Evolutionary conservation across 1,140 invertebrate genomes (phyloP).

Genomic region (Drosophila saltans): DNA sequence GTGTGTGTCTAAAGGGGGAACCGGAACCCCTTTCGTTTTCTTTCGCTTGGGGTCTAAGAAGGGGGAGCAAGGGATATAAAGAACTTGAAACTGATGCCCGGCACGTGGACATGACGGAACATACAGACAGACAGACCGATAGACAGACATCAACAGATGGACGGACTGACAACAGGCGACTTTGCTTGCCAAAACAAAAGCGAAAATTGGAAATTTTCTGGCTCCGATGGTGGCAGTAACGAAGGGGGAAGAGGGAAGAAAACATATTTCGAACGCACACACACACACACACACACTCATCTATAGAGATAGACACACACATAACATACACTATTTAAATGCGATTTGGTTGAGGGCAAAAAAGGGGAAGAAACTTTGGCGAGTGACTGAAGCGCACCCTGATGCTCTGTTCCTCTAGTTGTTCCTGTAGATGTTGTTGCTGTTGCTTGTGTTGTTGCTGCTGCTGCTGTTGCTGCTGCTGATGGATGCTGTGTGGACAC

Average conservation of each 20-base stretch:
- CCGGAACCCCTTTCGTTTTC: slow-evolving; percentile 30
- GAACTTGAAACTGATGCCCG: slow-evolving; percentile 78
- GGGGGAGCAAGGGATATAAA: slow-evolving; percentile 1
- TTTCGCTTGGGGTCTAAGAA: neutral
- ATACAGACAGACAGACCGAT: slow-evolving; percentile 38
- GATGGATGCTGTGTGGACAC: slow-evolving; percentile 29
- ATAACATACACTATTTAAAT: slow-evolving; percentile 66
- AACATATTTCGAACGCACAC: slow-evolving; percentile 12
- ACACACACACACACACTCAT: slow-evolving; percentile 26
- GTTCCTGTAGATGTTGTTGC: neutral
- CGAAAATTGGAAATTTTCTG: slow-evolving; percentile 26
- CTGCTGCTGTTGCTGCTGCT: neutral
- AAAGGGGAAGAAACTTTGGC: slow-evolving; percentile 8
- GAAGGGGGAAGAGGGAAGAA: neutral
- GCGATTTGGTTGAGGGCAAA: slow-evolving; percentile 45
- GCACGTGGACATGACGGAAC: slow-evolving; percentile 68
- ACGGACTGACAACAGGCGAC: slow-evolving; percentile 13
- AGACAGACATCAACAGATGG: slow-evolving; percentile 15
- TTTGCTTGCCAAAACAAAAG: slow-evolving; percentile 30
- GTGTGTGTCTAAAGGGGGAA: slow-evolving; percentile 28
- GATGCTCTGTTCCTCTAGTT: neutral
- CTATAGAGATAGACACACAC: neutral
- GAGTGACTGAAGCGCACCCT: slow-evolving; percentile 42
- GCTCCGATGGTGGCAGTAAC: neutral
- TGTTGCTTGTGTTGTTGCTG: neutral